Conservation (phyloP, 2,797 vertebrate species). For the Schizopygopsis malacanthus region DNA sequence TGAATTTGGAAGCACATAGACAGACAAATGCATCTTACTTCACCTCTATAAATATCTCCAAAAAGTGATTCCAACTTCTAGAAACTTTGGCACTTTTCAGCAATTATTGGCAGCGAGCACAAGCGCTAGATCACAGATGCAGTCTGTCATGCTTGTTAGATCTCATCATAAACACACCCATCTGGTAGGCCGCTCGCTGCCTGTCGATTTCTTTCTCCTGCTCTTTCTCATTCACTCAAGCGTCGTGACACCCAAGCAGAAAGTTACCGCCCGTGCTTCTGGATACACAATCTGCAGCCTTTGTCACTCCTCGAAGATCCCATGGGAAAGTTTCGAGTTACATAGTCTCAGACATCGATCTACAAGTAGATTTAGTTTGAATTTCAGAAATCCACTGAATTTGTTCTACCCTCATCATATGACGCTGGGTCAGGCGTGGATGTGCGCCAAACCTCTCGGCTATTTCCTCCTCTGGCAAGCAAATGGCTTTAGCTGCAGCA, state of each 20-base stretch:
- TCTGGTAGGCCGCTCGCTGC: conserved; percentile 27
- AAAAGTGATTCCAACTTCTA: conserved; percentile 21
- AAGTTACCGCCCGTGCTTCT: conserved; percentile 31
- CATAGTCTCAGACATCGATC: conserved; percentile 17
- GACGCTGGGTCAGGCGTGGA: conserved; percentile 42
- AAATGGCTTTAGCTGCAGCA: conserved; percentile 61
- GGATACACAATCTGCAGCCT: conserved; percentile 12
- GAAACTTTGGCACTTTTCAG: conserved; percentile 37
- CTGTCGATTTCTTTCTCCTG: conserved; percentile 21
- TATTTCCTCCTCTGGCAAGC: conserved; percentile 68
- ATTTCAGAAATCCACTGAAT: conserved; percentile 48
- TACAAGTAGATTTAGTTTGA: conserved; percentile 15
- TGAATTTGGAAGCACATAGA: not conserved
- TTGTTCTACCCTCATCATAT: conserved; percentile 26
- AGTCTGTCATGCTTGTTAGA: conserved; percentile 49
- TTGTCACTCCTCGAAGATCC: conserved; percentile 20
- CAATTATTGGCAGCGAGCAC: conserved; percentile 24
- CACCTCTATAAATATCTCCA: conserved; percentile 29
- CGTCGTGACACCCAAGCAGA: conserved; percentile 29
- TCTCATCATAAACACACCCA: conserved; percentile 50
- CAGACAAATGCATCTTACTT: not conserved
- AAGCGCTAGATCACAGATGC: conserved; percentile 39
- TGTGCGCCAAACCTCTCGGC: conserved; percentile 22
- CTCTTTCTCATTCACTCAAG: conserved; percentile 21
- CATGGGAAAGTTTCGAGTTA: conserved; percentile 20